A percentile compares a stretch with the other conserved stretches of the same genome.
phyloP scores from a whole-genome alignment of 2,888 invertebrate species.

The Mesochorus sp. region DNA sequence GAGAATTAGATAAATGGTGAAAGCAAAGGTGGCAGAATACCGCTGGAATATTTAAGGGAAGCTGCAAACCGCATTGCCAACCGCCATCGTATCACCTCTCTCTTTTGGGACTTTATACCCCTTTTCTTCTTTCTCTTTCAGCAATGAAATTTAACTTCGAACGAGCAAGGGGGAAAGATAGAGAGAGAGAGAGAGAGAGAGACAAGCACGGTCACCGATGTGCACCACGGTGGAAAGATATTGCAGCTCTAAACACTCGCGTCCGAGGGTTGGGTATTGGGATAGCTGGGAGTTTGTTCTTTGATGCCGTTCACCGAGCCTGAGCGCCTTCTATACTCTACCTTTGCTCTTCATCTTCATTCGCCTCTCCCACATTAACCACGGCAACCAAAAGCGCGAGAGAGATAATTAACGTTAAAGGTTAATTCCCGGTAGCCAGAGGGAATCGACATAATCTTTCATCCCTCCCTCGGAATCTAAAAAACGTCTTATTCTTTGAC shows the following conservation, averaged over 20 bases:
- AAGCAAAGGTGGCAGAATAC: constrained; percentile 37
- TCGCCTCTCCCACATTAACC: constrained; percentile 52
- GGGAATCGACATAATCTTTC: constrained; percentile 51
- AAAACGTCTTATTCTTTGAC: constrained; percentile 25
- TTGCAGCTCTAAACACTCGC: constrained; percentile 76
- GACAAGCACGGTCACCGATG: constrained; percentile 71
- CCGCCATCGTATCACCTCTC: constrained; percentile 51
- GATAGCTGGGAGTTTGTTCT: constrained; percentile 65
- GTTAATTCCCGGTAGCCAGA: constrained; percentile 71
- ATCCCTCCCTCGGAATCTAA: constrained; percentile 3
- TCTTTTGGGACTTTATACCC: constrained; percentile 38
- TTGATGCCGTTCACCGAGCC: constrained; percentile 73
- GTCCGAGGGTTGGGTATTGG: constrained; percentile 3
- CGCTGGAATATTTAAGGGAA: constrained; percentile 51
- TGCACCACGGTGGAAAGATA: constrained; percentile 78
- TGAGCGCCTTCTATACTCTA: constrained; percentile 38
- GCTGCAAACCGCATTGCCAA: constrained; percentile 48
- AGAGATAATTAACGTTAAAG: constrained; percentile 79
- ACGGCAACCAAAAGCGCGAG: constrained; percentile 47
- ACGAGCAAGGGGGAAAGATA: too few relatives aligned
- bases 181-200: constrained; percentile 5
- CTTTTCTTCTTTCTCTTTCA: neutral
- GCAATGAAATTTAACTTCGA: neutral
- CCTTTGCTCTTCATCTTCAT: constrained; percentile 56
- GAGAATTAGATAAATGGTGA: neutral